Base-by-base conservation (phyloP, 2,113 vertebrate genomes). In the Tychaedon coryphoeus region DNA sequence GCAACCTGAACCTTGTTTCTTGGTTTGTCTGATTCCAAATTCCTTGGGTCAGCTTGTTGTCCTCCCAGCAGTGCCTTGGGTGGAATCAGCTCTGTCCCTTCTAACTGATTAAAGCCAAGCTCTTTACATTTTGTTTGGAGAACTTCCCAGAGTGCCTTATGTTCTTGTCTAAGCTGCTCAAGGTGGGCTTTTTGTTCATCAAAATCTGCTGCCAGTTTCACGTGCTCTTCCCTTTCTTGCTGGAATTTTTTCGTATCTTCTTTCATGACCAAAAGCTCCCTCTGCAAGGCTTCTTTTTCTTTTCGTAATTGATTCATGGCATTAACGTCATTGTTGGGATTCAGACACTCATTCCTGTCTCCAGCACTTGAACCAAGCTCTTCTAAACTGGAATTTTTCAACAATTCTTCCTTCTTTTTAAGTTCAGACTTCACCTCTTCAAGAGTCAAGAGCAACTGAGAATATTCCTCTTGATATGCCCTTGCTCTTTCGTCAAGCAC, bases 261-360 rank as follows among this genome's bases (percentile, higher is more conserved):
- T 91, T 98, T 97, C 53, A 96, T 96, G 9, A 97, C 95, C 58
- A 98, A 81, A 92, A 99, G 96, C 87, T 99, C 98, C 60, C 97
- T 98, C 91, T 98, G 96, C 6, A 99, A 85, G 29, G 86, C 82
- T 24, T 97, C 95, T 45, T 98, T 98, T 77, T 99, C 98, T 31
- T 92, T 91, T 69, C 97, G 97, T 29, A 98, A 65, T 24, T 96
- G 95, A 15, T 75, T 64, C 2, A 97, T 78, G 57, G 97, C 86
- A 10, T 88, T 95, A 82, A 94, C 40, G 2, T 83, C 67, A 69
- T 4, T 47, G 53, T 3, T 64, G 19, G 24, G 10, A 33, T 89
- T 60, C 45, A 69, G 34, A 74, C 18, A 16, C 19, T 48, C 69
- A 53, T 19, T 84, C 24, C 24, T 57, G 6, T 47, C 50, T 33